Base-by-base conservation (phyloP, 1,140 invertebrate genomes). In the Papilio polytes region DNA sequence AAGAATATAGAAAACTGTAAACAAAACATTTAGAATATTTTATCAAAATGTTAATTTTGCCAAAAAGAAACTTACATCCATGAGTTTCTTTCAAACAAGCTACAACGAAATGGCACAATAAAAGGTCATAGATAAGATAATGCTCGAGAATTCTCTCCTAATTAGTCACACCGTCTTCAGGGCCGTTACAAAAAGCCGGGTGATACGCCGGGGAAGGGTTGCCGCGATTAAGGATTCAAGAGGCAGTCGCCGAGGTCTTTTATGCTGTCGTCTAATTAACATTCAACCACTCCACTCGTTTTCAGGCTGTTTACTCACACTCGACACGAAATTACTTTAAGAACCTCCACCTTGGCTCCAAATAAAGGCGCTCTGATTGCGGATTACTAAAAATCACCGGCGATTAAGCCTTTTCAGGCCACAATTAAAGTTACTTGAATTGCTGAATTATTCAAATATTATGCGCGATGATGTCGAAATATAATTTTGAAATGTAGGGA, bases 161-260 rank as follows among this genome's bases (percentile, higher is more conserved):
- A 91, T 91, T 91, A 91, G 89, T 83, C 74, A 84, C 87, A 84
- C 78, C 84, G 82, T 86, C 88, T 86, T 87, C 80, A 85, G 82
- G 80, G 81, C 80, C 80, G 73, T 77, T 80, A 85, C 85, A 87
- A 88, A 91, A 88, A 89, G 85, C 86, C 81, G 51, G 53, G 84
- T 84, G 85, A 88, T 84, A 85, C 81, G 77, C 79, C 22, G 78
- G 63, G 78, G 80, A 87, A 86, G 86, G 87, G 86, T 85, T 87
- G 85, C 86, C 80, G 80, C 86, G 84, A 89, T 91, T 92, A 89
- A 87, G 81, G 82, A 89, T 91, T 92, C 87, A 89, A 91, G 87
- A 86, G 87, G 89, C 83, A 84, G 83, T 80, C 77, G 74, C 84
- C 10, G 26, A 73, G 72, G 78, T 82, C 85, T 80, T 74, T 86